phyloP scores from a whole-genome alignment of 2,888 invertebrate genomes.

The Athripsodes cinereus region DNA sequence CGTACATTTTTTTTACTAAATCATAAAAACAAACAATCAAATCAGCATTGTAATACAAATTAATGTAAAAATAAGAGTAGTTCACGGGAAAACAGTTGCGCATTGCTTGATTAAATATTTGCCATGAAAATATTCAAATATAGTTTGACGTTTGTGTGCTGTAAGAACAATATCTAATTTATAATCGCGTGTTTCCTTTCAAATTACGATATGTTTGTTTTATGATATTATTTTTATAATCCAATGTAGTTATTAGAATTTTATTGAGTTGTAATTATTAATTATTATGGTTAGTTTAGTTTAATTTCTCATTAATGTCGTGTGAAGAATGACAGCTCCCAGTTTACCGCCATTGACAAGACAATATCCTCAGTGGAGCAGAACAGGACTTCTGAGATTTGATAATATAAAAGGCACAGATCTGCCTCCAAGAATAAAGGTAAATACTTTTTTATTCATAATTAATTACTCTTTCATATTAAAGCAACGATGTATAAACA shows the following conservation, averaged over 20 bases:
- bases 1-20: too few relatives aligned
- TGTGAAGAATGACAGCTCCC: constrained; percentile 36
- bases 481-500: too few relatives aligned
- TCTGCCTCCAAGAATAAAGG: constrained; percentile 17
- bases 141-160: not conserved
- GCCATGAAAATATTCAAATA: not conserved
- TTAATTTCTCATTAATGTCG: not conserved
- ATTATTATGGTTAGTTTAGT: not conserved
- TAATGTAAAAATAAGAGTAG: too few relatives aligned
- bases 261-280: too few relatives aligned
- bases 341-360: constrained; percentile 32
- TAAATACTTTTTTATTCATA: constrained; percentile 4
- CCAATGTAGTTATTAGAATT: too few relatives aligned
- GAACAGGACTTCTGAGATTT: constrained; percentile 38
- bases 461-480: too few relatives aligned
- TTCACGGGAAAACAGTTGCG: too few relatives aligned
- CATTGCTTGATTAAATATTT: too few relatives aligned
- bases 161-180: too few relatives aligned
- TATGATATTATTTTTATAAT: not conserved
- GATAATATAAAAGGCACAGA: constrained; percentile 12
- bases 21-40: too few relatives aligned
- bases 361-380: constrained; percentile 42
- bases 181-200: too few relatives aligned
- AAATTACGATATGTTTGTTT: not conserved
- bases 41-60: too few relatives aligned